Evolutionary conservation across 35 echinoderm and acorn worm genomes (phyloP), one percentile per base, ranked within the genome.

Genomic region (Acanthaster planci): DNA sequence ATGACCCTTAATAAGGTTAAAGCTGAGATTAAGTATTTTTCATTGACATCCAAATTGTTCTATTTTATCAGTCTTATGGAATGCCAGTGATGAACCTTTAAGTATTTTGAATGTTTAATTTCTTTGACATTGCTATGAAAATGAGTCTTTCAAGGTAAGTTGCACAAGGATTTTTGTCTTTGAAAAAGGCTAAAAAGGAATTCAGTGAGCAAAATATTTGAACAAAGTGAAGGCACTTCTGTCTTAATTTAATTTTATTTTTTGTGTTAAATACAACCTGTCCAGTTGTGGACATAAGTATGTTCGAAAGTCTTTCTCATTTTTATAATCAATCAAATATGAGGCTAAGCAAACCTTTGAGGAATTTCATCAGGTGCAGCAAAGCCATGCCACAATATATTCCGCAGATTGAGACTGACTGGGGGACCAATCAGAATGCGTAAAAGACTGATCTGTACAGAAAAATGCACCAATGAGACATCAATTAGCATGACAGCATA

Each of bases 331-430:
- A 78, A 79, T 40, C 16, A 77, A 8, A 67, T 64, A 31, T 8
- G 8, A 34, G 2, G 56, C 9, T 51, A 1, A 40, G 59, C 78
- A 76, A 57, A 97, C 95, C 85, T 93, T 4, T 35, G 32, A 21
- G 95, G 85, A 22, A 97, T 93, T 85, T 97, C 95, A 16, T 76
- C 60, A 52, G 95, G 91, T 19, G 85, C 59, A 68, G 84, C 91
- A 90, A 97, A 97, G 12, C 95, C 95, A 90, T 97, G 95, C 95
- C 95, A 97, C 0, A 93, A 44, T 40, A 97, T 79, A 67, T 97
- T 97, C 21, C 95, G 78, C 19, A 97, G 84, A 84, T 97, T 97
- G 19, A 97, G 87, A 52, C 95, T 97, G 21, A 87, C 90, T 77
- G 95, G 95, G 30, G 95, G 95, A 78, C 95, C 94, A 58, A 97